These are phyloP conservation scores for Tryphoninae sp. DNA, from an alignment of 2,888 invertebrate species.

Conservation along the genomic window DNA sequence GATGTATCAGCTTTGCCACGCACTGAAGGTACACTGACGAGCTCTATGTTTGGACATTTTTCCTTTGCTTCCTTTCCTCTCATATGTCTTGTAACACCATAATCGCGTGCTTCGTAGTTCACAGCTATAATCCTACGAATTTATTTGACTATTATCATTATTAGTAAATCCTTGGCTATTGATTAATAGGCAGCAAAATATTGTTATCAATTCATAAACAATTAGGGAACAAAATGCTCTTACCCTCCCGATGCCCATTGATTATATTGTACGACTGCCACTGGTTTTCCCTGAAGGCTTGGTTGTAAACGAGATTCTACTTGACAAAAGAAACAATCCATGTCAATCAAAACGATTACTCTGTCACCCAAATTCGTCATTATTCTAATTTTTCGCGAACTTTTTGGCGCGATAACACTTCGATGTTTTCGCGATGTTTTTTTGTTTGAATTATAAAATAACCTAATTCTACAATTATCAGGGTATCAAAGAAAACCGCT, in stretches of 20 bases:
- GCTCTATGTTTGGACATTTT: constrained; percentile 92
- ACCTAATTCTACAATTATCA: background rate
- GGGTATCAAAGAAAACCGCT: too few relatives aligned
- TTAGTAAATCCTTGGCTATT: constrained; percentile 26
- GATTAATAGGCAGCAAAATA: background rate
- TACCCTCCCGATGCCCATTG: constrained; percentile 97
- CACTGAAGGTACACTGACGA: constrained; percentile 92
- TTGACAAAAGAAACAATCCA: constrained; percentile 99
- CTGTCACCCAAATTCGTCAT: constrained; percentile 84
- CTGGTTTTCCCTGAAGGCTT: constrained; percentile 91
- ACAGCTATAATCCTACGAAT: constrained; percentile 95
- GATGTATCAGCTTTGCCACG: constrained; percentile 97
- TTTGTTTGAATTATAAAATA: background rate
- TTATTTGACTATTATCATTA: constrained; percentile 42
- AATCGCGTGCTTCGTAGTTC: constrained; percentile 96
- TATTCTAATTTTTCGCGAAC: constrained; percentile 6
- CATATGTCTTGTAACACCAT: constrained; percentile 95
- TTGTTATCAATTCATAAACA: constrained; percentile 21
- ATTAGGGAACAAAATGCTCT: constrained; percentile 70
- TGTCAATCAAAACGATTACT: constrained; percentile 94
- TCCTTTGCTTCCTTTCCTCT: constrained; percentile 94
- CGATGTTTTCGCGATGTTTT: too few relatives aligned
- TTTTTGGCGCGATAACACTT: too few relatives aligned
- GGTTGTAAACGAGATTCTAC: constrained; percentile 97
- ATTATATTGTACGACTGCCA: constrained; percentile 98